Conservation (phyloP, 2,113 vertebrate genomes). For the Bos javanicus region DNA sequence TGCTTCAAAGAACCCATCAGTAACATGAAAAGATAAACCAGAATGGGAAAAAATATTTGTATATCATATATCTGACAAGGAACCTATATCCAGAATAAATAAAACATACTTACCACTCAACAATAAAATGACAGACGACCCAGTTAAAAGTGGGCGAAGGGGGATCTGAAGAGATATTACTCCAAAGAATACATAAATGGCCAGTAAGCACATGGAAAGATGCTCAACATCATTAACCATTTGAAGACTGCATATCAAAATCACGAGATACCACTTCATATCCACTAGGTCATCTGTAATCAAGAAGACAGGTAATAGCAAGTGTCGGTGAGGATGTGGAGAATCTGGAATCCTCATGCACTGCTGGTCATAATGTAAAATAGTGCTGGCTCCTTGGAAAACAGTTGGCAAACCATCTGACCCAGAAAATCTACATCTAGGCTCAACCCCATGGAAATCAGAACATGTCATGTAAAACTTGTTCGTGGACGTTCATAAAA, state of each 20-base stretch:
- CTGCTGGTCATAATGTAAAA: background rate
- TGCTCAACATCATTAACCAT: background rate
- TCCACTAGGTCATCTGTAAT: background rate
- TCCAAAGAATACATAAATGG: background rate
- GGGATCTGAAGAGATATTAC: background rate
- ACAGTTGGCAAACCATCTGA: background rate
- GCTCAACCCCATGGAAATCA: background rate
- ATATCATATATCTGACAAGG: background rate
- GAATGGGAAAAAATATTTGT: background rate
- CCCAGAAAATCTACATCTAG: background rate
- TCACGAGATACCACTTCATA: background rate
- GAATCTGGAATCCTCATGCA: background rate
- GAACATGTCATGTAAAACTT: background rate
- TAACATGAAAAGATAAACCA: background rate
- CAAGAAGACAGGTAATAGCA: background rate
- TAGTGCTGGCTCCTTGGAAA: background rate
- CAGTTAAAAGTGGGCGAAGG: background rate
- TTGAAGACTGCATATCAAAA: background rate
- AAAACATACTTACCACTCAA: background rate
- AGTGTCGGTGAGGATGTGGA: background rate
- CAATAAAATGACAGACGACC: background rate
- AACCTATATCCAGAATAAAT: background rate
- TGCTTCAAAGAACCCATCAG: background rate
- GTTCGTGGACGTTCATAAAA: background rate
- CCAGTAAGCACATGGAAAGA: background rate